phyloP scores from a whole-genome alignment of 1,140 invertebrate species.

The Camponotus floridanus region DNA sequence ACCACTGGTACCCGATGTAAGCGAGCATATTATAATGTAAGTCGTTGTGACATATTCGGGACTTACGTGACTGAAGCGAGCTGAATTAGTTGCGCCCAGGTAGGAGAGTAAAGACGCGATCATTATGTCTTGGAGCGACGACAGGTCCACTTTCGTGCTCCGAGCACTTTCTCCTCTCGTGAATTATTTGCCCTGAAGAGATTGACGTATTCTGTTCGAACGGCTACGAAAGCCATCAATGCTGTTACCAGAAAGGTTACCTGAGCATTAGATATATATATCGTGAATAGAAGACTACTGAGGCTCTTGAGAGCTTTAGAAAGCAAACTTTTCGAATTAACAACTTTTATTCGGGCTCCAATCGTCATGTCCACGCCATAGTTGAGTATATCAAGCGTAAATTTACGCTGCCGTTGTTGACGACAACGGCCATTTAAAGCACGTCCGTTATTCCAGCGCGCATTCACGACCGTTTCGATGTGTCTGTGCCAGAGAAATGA shows the following conservation, averaged over 20 bases:
- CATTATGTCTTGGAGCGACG: conserved; percentile 48
- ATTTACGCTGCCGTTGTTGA: conserved; percentile 39
- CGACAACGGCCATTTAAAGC: conserved; percentile 50
- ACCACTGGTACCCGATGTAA: conserved; percentile 1
- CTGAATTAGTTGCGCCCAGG: conserved; percentile 44
- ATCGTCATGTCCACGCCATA: background rate
- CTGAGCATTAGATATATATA: background rate
- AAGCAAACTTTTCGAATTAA: conserved; percentile 13
- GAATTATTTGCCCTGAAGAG: conserved; percentile 42
- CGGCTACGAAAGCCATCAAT: conserved; percentile 9
- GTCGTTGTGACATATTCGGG: conserved; percentile 48
- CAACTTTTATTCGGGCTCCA: conserved; percentile 17
- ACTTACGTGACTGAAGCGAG: conserved; percentile 43
- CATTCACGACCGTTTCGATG: conserved; percentile 40
- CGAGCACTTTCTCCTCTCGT: conserved; percentile 55
- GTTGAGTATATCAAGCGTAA: conserved; percentile 10
- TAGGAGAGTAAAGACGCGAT: conserved; percentile 46
- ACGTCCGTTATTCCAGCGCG: conserved; percentile 33
- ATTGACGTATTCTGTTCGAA: conserved; percentile 31
- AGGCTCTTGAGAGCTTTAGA: background rate
- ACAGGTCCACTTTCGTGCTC: conserved; percentile 59
- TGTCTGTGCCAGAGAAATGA: conserved; percentile 60
- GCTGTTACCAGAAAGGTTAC: conserved; percentile 15
- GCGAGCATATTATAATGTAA: conserved; percentile 28
- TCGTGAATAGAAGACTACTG: background rate